Base-by-base conservation (phyloP, 2,888 invertebrate species). In the Coronaproctus castanopsis region DNA sequence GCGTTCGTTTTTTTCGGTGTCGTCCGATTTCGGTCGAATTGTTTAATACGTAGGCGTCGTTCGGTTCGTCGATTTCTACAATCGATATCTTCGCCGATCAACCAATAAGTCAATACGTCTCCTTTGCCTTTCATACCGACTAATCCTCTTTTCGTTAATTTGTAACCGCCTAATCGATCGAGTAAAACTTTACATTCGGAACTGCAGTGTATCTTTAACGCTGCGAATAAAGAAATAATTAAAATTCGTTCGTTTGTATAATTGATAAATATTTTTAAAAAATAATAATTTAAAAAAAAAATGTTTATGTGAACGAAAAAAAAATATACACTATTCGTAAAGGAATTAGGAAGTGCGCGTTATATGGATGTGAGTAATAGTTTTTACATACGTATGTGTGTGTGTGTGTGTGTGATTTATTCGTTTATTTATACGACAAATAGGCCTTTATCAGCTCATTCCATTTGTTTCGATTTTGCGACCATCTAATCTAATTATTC, bases 121-220 rank as follows among this genome's bases (percentile, higher is more conserved):
- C 85, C 85, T 71, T 88, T 88, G 54, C 88, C 88, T 70, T 89
- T 89, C 79, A 89, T 83, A 2, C 81, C 74, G 2, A 88, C 79
- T 24, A 85, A 68, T 0, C 89, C 89, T 0, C 89, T 78, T 68
- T 87, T 87, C 57, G 80, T 75, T 2, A 82, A 67, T n/a, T 80
- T 74, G 68, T 88, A 89, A 2, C 88, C 88, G 0, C 85, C 84
- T 21, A 88, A 69, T 62, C 79, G 78, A 63, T 81, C 81, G 10
- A 89, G 72, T 1, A 87, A 70, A 0, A 76, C 70, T 63, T 82
- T 82, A 67, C 85, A 87, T 53, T 85, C 78, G 57, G 76, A 73
- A 69, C 87, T 87, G 71, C 87, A 87, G 73, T 89, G 89, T 62
- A 89, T 86, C 73, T 84, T 85, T 61, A 87, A 70, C 0, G 87